Evolutionary conservation across 2,888 invertebrate genomes (phyloP).

Genomic region (Ophion ventricosus): DNA sequence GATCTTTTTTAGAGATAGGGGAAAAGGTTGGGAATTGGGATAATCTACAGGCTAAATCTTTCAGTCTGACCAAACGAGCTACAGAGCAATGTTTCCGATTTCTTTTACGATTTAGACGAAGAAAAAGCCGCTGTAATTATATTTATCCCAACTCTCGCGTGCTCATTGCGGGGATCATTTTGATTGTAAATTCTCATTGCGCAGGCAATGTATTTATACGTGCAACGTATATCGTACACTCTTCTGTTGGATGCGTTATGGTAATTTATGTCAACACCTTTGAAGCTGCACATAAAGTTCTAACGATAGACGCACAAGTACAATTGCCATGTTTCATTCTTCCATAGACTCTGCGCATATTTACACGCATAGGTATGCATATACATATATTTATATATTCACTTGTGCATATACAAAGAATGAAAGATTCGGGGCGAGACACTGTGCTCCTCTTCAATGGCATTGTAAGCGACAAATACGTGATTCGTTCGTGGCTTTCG

Average conservation of each 20-base stretch:
- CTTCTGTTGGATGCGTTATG: conserved; percentile 13
- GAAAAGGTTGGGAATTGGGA: too few species aligned
- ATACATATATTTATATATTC: conserved; percentile 17
- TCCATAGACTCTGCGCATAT: conserved; percentile 23
- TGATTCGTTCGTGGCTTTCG: conserved; percentile 69
- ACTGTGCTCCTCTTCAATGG: conserved; percentile 50
- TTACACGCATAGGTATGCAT: conserved; percentile 7
- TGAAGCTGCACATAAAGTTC: conserved; percentile 51
- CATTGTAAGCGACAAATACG: conserved; percentile 58
- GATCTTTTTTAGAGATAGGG: too few species aligned
- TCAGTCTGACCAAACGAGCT: too few species aligned
- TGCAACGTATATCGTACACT: conserved; percentile 36
- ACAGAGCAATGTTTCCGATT: too few species aligned
- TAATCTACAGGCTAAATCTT: too few species aligned
- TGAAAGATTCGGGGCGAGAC: conserved; percentile 53
- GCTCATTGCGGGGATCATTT: conserved; percentile 27
- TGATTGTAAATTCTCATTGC: conserved; percentile 39
- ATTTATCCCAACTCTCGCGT: conserved; percentile 3
- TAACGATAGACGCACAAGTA: conserved; percentile 46
- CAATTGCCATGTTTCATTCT: conserved; percentile 45
- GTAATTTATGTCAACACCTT: conserved; percentile 42
- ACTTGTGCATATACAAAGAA: conserved; percentile 20
- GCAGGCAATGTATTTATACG: conserved; percentile 32
- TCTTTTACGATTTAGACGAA: too few species aligned
- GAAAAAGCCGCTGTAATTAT: too few species aligned